Evolutionary conservation across 2,113 vertebrate genomes (phyloP).

Genomic region (Crypturellus undulatus): DNA sequence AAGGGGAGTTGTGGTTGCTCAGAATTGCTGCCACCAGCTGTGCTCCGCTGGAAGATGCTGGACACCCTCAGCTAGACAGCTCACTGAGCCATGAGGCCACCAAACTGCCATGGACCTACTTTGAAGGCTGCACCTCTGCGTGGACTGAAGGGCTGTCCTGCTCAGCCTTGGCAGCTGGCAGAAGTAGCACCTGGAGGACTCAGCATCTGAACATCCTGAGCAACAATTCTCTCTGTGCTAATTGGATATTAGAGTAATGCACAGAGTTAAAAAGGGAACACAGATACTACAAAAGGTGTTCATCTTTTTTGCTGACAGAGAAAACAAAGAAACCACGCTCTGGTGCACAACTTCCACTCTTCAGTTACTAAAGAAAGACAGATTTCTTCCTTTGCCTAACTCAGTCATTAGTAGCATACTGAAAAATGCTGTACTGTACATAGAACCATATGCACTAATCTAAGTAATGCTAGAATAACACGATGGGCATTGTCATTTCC

Average conservation of each 20-base stretch:
- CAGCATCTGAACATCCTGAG: background rate
- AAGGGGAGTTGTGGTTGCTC: constrained; percentile 14
- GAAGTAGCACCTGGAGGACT: background rate
- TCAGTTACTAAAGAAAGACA: background rate
- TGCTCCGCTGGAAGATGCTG: accelerated
- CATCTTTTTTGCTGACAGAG: background rate
- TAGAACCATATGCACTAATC: background rate
- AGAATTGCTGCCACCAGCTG: background rate
- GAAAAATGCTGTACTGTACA: background rate
- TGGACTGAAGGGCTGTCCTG: background rate
- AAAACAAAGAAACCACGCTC: background rate
- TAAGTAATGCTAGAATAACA: background rate
- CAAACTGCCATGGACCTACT: background rate
- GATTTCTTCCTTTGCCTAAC: background rate
- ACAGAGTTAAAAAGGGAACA: background rate
- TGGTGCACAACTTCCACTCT: background rate
- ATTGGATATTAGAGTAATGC: background rate
- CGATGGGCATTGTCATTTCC: background rate
- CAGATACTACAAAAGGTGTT: background rate
- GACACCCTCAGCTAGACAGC: background rate
- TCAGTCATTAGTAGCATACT: background rate
- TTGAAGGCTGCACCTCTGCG: background rate
- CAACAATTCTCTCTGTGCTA: background rate
- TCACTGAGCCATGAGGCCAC: background rate
- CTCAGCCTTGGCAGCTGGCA: background rate